A percentile compares a stretch with the other conserved stretches of the same genome.
Evolutionary conservation across 2,888 invertebrate genomes (phyloP).

Genomic region (Phortica okadai): DNA sequence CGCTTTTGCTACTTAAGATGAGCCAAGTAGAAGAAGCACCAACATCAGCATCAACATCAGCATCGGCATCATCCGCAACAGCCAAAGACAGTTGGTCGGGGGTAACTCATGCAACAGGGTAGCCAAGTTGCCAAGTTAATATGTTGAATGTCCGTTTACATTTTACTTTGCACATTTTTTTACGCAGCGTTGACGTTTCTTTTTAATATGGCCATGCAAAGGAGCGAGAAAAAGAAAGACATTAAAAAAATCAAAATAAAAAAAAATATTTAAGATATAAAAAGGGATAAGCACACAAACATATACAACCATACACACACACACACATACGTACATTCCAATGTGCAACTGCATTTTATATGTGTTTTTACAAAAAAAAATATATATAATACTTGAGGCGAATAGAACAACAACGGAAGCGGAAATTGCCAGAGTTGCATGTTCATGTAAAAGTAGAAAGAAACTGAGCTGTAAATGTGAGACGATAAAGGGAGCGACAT

Average conservation of each 20-base stretch:
- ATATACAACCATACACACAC: neutral
- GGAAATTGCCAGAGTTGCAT: constrained; percentile 69
- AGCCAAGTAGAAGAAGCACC: constrained; percentile 59
- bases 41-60: too few species aligned
- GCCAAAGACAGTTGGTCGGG: neutral
- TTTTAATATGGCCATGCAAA: constrained; percentile 44
- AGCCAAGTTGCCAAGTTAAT: neutral
- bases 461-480: neutral
- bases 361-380: constrained; percentile 43
- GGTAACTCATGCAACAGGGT: neutral
- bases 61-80: neutral
- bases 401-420: constrained; percentile 60
- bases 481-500: neutral
- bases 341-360: constrained; percentile 9
- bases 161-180: constrained; percentile 51
- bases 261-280: constrained; percentile 4
- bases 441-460: constrained; percentile 4
- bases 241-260: neutral
- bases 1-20: constrained; percentile 66
- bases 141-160: constrained; percentile 58
- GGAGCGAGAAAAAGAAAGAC: neutral
- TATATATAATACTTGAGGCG: constrained; percentile 51
- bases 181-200: constrained; percentile 61
- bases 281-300: constrained; percentile 10
- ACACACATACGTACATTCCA: constrained; percentile 1